phyloP scores from a whole-genome alignment of 2,113 vertebrate species.

The Tricholaema leucomelas region DNA sequence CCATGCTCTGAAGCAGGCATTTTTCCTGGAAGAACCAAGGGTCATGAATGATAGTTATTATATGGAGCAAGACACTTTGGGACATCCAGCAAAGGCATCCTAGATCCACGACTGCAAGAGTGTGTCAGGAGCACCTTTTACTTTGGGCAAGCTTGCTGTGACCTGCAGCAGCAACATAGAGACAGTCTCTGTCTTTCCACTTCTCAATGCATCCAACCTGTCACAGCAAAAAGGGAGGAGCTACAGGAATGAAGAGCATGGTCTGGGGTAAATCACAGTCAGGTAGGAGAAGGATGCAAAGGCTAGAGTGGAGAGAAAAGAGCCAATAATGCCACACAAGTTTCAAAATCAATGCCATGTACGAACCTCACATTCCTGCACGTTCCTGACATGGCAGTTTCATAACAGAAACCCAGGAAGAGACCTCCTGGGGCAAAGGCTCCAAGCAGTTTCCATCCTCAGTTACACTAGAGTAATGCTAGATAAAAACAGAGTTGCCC shows the following conservation, averaged over 20 bases:
- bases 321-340: background rate
- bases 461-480: accelerated
- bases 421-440: background rate
- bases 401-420: background rate
- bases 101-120: background rate
- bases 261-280: background rate
- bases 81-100: background rate
- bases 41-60: background rate
- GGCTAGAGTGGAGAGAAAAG: background rate
- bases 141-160: background rate
- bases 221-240: background rate
- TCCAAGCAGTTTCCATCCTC: background rate
- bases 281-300: background rate
- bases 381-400: background rate
- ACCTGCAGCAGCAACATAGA: accelerated
- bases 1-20: background rate
- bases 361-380: background rate
- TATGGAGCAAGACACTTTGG: background rate
- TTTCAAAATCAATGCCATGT: background rate
- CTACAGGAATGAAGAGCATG: background rate
- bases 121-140: background rate
- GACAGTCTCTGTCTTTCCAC: background rate
- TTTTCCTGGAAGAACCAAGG: background rate
- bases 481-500: background rate
- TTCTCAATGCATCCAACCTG: background rate